phyloP scores from a whole-genome alignment of 2,888 invertebrate genomes.

The Dorcus parallelipipedus region DNA sequence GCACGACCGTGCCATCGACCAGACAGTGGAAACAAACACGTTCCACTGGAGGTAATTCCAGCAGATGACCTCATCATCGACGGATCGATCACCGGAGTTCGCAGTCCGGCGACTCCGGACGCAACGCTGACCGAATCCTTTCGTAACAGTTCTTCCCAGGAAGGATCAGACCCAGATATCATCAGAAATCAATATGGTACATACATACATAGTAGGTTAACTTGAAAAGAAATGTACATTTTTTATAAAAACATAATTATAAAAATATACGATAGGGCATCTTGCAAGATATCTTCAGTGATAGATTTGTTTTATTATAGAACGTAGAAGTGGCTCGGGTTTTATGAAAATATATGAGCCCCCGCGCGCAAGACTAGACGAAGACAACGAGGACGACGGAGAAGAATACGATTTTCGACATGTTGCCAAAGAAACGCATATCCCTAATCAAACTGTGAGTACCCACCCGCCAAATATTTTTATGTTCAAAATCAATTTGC shows the following conservation, averaged over 20 bases:
- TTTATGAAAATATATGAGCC: constrained; percentile 58
- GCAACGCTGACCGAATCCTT: constrained; percentile 45
- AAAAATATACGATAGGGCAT: too few species aligned
- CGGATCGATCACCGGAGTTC: constrained; percentile 43
- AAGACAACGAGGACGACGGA: constrained; percentile 47
- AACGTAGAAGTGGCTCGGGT: constrained; percentile 50
- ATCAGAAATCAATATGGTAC: constrained; percentile 84
- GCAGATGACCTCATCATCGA: constrained; percentile 46
- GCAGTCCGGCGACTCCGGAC: constrained; percentile 48
- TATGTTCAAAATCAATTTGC: not conserved
- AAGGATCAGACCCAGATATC: constrained; percentile 82
- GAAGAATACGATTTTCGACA: constrained; percentile 48
- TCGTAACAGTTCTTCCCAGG: constrained; percentile 53
- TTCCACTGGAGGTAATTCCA: constrained; percentile 48
- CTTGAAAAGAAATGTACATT: too few species aligned
- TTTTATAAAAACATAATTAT: too few species aligned
- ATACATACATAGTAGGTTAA: constrained; percentile 35
- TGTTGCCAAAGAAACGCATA: constrained; percentile 49
- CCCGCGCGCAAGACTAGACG: constrained; percentile 51
- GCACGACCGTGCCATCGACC: constrained; percentile 39
- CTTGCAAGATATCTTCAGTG: too few species aligned
- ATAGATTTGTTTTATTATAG: constrained; percentile 36
- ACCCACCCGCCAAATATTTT: not conserved
- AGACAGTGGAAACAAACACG: constrained; percentile 40
- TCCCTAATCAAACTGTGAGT: constrained; percentile 47